Evolutionary conservation across 2,797 vertebrate genomes (phyloP).

Genomic region (Sebastes itinus): DNA sequence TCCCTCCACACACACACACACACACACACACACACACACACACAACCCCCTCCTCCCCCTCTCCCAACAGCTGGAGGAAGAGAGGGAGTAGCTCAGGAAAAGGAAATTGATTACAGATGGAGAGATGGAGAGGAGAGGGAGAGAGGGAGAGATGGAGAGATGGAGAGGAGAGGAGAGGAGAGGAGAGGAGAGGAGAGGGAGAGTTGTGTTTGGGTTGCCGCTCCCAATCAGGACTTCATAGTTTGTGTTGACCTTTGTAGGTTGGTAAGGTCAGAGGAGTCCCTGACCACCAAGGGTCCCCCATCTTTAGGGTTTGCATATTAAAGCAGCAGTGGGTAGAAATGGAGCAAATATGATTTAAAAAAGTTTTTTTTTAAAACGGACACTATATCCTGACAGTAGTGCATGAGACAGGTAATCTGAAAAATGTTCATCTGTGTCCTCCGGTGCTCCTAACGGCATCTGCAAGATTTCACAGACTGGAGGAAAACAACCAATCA

Average conservation of each 20-base stretch:
- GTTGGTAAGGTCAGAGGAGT: not conserved
- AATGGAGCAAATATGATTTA: too few relatives aligned
- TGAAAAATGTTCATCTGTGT: too few relatives aligned
- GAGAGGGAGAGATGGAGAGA: slow-evolving; percentile 22
- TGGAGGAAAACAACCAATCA: too few relatives aligned
- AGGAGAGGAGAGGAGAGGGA: not conserved
- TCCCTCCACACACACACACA: slow-evolving; percentile 4
- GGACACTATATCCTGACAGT: too few relatives aligned
- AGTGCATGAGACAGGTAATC: too few relatives aligned
- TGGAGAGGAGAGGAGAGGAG: not conserved
- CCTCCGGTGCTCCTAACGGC: too few relatives aligned
- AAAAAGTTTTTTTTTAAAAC: too few relatives aligned
- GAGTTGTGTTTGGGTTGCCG: not conserved
- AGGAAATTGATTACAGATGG: slow-evolving; percentile 29
- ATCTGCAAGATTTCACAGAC: too few relatives aligned
- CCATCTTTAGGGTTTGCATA: not conserved
- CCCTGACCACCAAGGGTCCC: not conserved
- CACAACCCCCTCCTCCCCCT: not conserved
- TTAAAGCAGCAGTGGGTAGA: too few relatives aligned
- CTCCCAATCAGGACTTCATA: slow-evolving; percentile 5
- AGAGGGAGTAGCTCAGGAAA: slow-evolving; percentile 21
- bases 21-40: not conserved
- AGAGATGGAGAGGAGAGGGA: slow-evolving; percentile 19
- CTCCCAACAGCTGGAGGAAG: slow-evolving; percentile 55
- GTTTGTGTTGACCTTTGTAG: not conserved